Percentiles rank a stretch among this genome's conserved stretches.
Conservation (phyloP, 2,113 vertebrate species). For the Cyprinodon tularosa region DNA sequence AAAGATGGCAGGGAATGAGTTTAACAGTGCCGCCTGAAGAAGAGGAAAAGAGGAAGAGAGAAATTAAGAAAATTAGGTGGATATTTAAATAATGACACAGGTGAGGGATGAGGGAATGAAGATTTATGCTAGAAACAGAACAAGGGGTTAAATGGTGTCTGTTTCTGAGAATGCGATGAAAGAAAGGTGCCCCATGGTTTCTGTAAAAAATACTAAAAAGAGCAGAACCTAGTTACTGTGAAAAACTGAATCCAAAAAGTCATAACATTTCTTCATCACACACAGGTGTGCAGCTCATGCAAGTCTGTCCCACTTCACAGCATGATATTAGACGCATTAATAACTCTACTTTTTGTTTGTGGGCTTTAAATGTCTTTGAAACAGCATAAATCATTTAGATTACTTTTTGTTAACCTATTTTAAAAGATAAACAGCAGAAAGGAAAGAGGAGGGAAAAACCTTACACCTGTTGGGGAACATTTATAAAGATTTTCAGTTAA, state of each 20-base stretch:
- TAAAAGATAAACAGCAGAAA: background rate
- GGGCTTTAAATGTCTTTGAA: background rate
- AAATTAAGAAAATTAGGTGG: background rate
- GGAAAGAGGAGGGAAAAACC: background rate
- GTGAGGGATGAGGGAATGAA: background rate
- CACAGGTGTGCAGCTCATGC: background rate
- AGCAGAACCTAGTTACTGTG: background rate
- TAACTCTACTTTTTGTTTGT: fast-evolving
- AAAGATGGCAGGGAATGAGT: constrained; percentile 96
- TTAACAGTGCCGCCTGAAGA: constrained; percentile 90
- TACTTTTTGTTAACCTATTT: background rate
- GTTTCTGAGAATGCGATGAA: background rate
- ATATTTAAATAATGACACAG: background rate
- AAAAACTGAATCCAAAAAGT: background rate
- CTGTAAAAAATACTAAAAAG: background rate
- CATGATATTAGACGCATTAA: fast-evolving
- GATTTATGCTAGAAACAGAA: background rate
- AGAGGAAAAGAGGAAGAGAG: background rate
- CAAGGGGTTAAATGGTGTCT: background rate
- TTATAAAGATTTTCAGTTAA: no score
- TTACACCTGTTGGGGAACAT: no score
- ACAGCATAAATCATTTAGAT: background rate
- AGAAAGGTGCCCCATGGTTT: background rate
- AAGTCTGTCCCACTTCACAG: background rate
- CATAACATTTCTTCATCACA: background rate